Evolutionary conservation across 2,113 vertebrate genomes (phyloP), one percentile per base, ranked within the genome.

Genomic region (Macrotis lagotis): DNA sequence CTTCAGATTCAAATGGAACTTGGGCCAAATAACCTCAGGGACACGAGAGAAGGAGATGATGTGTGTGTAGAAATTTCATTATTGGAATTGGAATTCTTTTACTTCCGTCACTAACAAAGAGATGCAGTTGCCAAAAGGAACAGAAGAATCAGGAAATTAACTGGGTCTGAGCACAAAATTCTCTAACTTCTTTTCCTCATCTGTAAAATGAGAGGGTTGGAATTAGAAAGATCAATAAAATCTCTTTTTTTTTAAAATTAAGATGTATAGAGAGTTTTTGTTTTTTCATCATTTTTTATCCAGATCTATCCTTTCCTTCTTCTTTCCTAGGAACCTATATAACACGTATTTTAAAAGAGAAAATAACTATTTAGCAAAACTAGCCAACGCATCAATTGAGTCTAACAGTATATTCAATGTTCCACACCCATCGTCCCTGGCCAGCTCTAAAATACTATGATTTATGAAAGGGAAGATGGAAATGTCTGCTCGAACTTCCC

Each of bases 391-490:
- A 44, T 83, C 37, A 22, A 24, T n/a, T 22, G n/a, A 74, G 31
- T 83, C 16, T 83, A n/a, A 44, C 66, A 83, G 19, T 44, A 24
- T 83, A 83, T 83, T 4, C 66, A 83, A 44, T 44, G 66, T 44
- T 44, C 66, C 66, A 44, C 66, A 44, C 66, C 66, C 66, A 83
- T 44, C 22, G n/a, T 83, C 66, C 66, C 66, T 44, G 66, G n/a
- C 44, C 37, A 83, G 50, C 89, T 90, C 25, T 91, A 49, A 93
- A 52, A 66, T 25, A 66, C 31, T 51, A 47, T 59, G 25, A 95
- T 92, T 91, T 51, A 59, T 59, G 92, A 92, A 96, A 95, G 26
- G n/a, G 90, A 22, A 93, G 53, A 28, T 93, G 66, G 31, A 94
- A 91, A 92, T 48, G 8, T 96, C 51, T 55, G 8, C 50, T 74